These are phyloP conservation scores for Nephrotoma flavescens DNA, from an alignment of 2,888 invertebrate species.

Conservation along the genomic window DNA sequence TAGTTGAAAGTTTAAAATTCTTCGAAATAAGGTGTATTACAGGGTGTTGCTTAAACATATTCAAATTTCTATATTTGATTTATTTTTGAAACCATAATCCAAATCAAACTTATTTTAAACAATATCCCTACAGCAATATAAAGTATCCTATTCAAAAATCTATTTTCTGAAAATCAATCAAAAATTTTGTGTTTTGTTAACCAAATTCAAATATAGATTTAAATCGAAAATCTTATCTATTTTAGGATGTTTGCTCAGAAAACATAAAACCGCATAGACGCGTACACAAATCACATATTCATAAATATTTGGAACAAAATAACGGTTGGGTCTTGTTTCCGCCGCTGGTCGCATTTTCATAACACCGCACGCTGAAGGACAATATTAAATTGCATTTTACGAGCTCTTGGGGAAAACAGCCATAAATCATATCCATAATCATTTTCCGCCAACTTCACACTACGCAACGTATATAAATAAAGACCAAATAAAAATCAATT, in stretches of 20 bases:
- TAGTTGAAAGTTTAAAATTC: background rate
- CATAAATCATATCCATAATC: background rate
- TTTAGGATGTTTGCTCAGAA: background rate
- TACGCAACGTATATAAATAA: background rate
- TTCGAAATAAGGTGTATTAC: background rate
- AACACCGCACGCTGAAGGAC: background rate
- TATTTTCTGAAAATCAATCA: background rate
- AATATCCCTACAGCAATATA: background rate
- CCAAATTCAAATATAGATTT: background rate
- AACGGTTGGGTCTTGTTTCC: background rate
- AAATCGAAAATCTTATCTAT: background rate
- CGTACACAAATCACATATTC: background rate
- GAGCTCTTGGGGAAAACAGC: background rate
- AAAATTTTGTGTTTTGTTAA: background rate
- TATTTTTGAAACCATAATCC: background rate
- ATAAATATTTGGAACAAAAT: background rate
- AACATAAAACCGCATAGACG: background rate
- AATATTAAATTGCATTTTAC: background rate
- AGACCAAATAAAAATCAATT: background rate
- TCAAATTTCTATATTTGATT: background rate
- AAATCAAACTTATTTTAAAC: background rate
- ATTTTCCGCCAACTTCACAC: background rate
- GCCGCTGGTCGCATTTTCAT: background rate
- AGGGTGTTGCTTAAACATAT: background rate
- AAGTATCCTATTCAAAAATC: background rate